Percentiles rank a stretch among this genome's conserved stretches.
Conservation (phyloP, 2,113 vertebrate species). For the Chaenocephalus aceratus region DNA sequence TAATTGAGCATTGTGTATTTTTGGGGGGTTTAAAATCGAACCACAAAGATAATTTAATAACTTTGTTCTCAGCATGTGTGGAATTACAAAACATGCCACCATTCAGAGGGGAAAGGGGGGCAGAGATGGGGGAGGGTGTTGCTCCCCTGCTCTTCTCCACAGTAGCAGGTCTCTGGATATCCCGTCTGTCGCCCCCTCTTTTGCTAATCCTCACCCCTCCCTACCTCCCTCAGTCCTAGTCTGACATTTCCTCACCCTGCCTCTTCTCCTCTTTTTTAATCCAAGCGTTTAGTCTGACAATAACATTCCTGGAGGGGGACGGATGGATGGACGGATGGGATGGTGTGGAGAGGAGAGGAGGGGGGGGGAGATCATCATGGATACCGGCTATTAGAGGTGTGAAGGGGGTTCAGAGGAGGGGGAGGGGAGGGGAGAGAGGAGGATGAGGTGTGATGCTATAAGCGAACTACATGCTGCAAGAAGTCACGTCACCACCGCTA, state of each 20-base stretch:
- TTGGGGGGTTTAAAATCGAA: background rate
- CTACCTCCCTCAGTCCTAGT: constrained; percentile 15
- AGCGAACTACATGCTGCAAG: no score
- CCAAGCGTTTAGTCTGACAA: constrained; percentile 61
- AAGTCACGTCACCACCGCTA: no score
- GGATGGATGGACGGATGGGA: constrained; percentile 17
- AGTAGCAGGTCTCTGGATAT: constrained; percentile 58
- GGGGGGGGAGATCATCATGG: constrained; percentile 21
- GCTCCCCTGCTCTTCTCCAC: constrained; percentile 37
- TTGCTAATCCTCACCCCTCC: constrained; percentile 64
- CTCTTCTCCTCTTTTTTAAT: constrained; percentile 49
- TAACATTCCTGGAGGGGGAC: constrained; percentile 52
- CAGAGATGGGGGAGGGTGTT: constrained; percentile 29
- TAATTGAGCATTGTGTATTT: background rate
- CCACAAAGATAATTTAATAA: background rate
- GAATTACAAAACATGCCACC: constrained; percentile 1
- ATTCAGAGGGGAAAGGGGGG: constrained; percentile 18
- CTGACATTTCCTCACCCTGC: constrained; percentile 55
- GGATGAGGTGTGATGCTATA: background rate
- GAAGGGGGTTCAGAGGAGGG: constrained; percentile 22
- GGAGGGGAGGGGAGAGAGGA: background rate
- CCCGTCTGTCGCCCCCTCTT: constrained; percentile 74
- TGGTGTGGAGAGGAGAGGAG: background rate
- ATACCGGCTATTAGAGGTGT: constrained; percentile 52
- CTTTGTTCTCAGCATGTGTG: background rate